Base-by-base conservation (phyloP, 2,113 vertebrate genomes). In the Crotophaga sulcirostris region DNA sequence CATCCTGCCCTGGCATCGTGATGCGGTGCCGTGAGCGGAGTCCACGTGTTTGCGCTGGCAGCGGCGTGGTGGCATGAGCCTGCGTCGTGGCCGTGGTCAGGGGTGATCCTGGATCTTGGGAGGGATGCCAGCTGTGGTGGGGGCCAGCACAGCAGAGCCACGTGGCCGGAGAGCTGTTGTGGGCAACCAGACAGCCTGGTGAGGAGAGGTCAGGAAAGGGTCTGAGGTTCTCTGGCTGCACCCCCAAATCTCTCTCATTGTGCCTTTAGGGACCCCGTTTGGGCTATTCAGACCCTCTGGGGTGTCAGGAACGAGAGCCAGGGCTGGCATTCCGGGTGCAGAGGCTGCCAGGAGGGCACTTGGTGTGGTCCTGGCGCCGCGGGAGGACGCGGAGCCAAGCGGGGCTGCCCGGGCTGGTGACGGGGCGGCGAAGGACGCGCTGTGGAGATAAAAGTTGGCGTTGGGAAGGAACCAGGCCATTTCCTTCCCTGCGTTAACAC, bases 41-140 rank as follows among this genome's bases (percentile, higher is more conserved):
- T 31, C 40, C 20, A 1, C 0, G 3, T 3, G 52, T 7, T 1
- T 0, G 1, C 0, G 1, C 29, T 59, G 1, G 0, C 52, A 7
- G 11, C 2, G 2, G 1, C 8, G 14, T 0, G 10, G 68, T 62
- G 90, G 38, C 78, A 44, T 5, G 55, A 6, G 38, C 55, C 9
- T 8, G 58, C 2, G 23, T 23, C 1, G 4, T 2, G 13, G 49
- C 60, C 16, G 28, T 1, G 23, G 31, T 2, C 0, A 2, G 76
- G 33, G 40, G 13, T 3, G 4, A 13, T 38, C 26, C 75, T 42
- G 21, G 2, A 15, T 36, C 54, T 11, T 1, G 78, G 44, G 44
- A 2, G 85, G 34, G n/a, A n/a, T n/a, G n/a, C n/a, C n/a, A n/a
- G n/a, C n/a, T n/a, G n/a, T n/a, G n/a, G 4, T n/a, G 76, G 70